Base-by-base conservation (phyloP, 2,888 invertebrate species). In the Amitus sp. region DNA sequence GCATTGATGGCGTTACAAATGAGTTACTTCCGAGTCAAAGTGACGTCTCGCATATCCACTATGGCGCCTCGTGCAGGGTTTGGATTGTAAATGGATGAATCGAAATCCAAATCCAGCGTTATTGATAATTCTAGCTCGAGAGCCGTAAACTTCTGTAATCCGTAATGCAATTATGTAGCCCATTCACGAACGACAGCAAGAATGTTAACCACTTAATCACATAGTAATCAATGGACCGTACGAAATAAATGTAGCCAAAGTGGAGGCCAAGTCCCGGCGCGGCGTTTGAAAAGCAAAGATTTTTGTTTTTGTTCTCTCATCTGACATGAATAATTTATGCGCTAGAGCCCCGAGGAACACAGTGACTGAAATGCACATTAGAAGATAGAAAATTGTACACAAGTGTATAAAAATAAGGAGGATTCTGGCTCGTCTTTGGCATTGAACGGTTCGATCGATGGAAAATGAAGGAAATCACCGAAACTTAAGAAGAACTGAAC, bases 221-320 rank as follows among this genome's bases (percentile, higher is more conserved):
- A 65, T 62, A 66, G 53, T 67, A 65, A 65, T 56, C 62, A 52
- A 60, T 52, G 62, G 65, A 65, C 68, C 66, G 65, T 70, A 61
- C 62, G 63, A 63, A 15, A 72, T 73, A 71, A 73, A 70, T 71
- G 66, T 74, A 73, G 72, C 51, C 67, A 66, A 71, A 61, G n/a
- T n/a, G n/a, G n/a, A n/a, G n/a, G n/a, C n/a, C n/a, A n/a, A n/a
- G n/a, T n/a, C n/a, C n/a, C n/a, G n/a, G n/a, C n/a, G n/a, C n/a
- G n/a, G n/a, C n/a, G n/a, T n/a, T n/a, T n/a, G n/a, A n/a, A n/a
- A n/a, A n/a, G n/a, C n/a, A n/a, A n/a, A n/a, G n/a, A n/a, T n/a
- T n/a, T n/a, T n/a, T n/a, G n/a, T n/a, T n/a, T n/a, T n/a, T n/a
- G n/a, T n/a, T n/a, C n/a, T n/a, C n/a, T n/a, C n/a, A n/a, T n/a